Evolutionary conservation across 2,797 vertebrate species (phyloP).

Genomic region (Alectoris magna): DNA sequence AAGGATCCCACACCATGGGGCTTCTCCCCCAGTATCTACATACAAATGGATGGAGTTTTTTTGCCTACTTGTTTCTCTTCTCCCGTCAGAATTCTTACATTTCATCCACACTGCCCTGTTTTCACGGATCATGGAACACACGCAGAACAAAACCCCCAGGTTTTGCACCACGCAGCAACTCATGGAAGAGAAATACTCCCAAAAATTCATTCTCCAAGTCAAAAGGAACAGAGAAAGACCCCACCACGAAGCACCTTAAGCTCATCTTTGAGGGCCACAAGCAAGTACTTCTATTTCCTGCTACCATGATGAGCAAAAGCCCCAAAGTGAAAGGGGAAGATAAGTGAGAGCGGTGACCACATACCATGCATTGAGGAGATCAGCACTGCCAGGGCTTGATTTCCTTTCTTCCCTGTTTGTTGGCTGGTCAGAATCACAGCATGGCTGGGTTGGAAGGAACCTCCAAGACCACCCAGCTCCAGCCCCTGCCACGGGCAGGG

Average conservation of each 20-base stretch:
- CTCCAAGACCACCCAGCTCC: no score
- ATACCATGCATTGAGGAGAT: fast-evolving
- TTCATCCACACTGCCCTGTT: not conserved
- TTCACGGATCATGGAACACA: not conserved
- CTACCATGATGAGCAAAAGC: fast-evolving
- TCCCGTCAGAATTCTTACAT: not conserved
- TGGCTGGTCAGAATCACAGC: not conserved
- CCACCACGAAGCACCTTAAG: fast-evolving
- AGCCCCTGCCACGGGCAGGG: no score
- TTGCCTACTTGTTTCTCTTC: not conserved
- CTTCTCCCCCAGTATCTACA: not conserved
- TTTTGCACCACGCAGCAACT: not conserved
- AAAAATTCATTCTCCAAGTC: fast-evolving
- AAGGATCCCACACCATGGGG: not conserved
- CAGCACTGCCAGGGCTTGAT: fast-evolving
- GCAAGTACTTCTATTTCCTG: fast-evolving
- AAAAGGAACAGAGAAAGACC: not conserved
- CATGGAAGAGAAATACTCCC: not conserved
- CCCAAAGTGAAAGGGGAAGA: not conserved
- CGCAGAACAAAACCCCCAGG: fast-evolving
- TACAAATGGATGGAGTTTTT: not conserved
- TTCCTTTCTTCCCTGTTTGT: not conserved
- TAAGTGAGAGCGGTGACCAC: fast-evolving
- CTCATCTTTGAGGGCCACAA: not conserved
- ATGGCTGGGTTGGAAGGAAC: no score